Evolutionary conservation across 1,140 invertebrate species (phyloP), one percentile per base, ranked within the genome.

Genomic region (Sitobion miscanthi): DNA sequence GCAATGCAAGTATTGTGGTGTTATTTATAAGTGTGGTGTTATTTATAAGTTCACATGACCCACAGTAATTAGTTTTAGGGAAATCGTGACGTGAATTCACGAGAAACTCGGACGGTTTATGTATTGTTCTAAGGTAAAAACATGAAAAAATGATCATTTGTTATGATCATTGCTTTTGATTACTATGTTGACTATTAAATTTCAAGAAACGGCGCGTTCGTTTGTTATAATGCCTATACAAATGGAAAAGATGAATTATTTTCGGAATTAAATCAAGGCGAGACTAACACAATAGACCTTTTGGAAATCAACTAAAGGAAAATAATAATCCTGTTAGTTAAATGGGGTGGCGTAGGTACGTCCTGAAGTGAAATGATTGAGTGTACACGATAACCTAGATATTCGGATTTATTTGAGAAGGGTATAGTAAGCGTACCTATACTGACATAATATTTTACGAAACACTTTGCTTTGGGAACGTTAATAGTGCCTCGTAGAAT

Each of bases 291-390:
- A 77, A 77, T 77, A 77, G 30, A 14, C n/a, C 30, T 17, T 77
- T 77, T 77, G 30, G 14, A 77, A n/a, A 77, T 77, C 62, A n/a
- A n/a, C 11, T 77, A 77, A 77, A 77, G 14, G 17, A 77, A 77
- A n/a, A 77, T 77, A 77, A 77, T 77, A 77, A 17, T n/a, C 30
- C 62, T 77, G 62, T 77, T 77, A 77, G n/a, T 77, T 77, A 77
- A 77, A 77, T 77, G 62, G 4, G 30, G n/a, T 77, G 62, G 62
- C 4, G 4, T 62, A 47, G 45, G 45, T 47, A 62, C 25, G n/a
- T n/a, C n/a, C 0, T 1, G 0, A 14, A 30, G 11, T 69, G 62
- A 69, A 69, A 30, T 69, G 30, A 77, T n/a, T 17, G n/a, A n/a
- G 62, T n/a, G 14, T 20, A 69, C 4, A 17, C 23, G n/a, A n/a